phyloP scores from a whole-genome alignment of 2,888 invertebrate genomes.

The Actias luna region DNA sequence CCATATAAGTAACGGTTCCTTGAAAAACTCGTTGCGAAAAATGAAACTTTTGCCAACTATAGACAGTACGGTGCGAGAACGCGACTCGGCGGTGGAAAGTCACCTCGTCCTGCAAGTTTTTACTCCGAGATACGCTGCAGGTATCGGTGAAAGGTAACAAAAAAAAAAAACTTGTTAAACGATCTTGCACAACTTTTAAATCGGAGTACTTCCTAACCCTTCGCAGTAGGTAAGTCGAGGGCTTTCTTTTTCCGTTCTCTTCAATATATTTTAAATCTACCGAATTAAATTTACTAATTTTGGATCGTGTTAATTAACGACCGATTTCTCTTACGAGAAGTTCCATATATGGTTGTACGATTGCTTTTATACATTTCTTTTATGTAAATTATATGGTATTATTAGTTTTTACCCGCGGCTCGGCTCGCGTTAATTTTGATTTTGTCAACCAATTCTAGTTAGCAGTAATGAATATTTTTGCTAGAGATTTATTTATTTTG shows the following conservation, averaged over 20 bases:
- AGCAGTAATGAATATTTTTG: too few species aligned
- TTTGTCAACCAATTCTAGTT: too few species aligned
- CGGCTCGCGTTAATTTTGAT: too few species aligned
- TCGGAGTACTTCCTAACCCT: neutral
- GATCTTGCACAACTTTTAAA: slow-evolving; percentile 2
- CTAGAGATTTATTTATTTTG: too few species aligned
- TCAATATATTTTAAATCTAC: neutral
- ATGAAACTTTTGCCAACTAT: neutral
- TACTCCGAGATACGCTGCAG: neutral
- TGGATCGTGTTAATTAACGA: too few species aligned
- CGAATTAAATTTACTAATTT: too few species aligned
- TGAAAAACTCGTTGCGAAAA: neutral
- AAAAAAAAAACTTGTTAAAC: neutral
- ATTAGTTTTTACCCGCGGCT: too few species aligned
- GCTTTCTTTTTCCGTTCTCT: neutral
- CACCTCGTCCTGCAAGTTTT: slow-evolving; percentile 3
- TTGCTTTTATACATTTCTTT: too few species aligned
- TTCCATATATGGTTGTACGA: too few species aligned
- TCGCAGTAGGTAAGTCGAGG: neutral
- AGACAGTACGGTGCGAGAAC: neutral
- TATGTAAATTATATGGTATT: too few species aligned
- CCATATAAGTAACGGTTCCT: neutral
- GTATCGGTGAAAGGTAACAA: slow-evolving; percentile 6
- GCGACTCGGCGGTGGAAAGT: neutral
- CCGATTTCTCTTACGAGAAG: too few species aligned